These are phyloP conservation scores for Antennarius maculatus DNA, from an alignment of 2,797 vertebrate species.

Conservation along the genomic window DNA sequence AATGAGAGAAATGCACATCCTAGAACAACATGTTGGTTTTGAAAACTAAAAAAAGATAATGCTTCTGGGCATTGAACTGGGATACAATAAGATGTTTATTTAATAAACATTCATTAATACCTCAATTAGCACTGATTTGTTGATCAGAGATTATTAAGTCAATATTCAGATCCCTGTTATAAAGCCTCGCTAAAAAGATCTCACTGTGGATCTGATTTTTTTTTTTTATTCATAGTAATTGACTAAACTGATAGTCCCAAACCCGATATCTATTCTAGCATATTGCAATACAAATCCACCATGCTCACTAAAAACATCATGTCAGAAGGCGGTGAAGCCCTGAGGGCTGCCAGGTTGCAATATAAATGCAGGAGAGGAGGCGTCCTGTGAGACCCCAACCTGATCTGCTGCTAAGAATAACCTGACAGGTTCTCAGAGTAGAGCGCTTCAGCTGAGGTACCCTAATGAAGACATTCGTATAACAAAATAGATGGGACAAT, in stretches of 20 bases:
- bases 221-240: conserved; percentile 12
- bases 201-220: conserved; percentile 7
- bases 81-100: conserved; percentile 29
- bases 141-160: conserved; percentile 37
- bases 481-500: conserved; percentile 35
- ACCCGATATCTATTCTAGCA: too few relatives aligned
- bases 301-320: neutral
- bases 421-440: conserved; percentile 63
- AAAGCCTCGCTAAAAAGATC: conserved; percentile 26
- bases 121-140: conserved; percentile 20
- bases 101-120: conserved; percentile 29
- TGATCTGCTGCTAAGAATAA: conserved; percentile 73
- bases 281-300: neutral
- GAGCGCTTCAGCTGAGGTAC: conserved; percentile 44
- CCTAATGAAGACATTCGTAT: conserved; percentile 61
- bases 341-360: conserved; percentile 38
- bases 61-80: neutral
- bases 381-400: conserved; percentile 51
- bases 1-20: conserved; percentile 14
- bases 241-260: conserved; percentile 9
- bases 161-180: conserved; percentile 42
- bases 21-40: conserved; percentile 13
- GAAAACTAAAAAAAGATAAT: too few relatives aligned
- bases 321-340: conserved; percentile 23
- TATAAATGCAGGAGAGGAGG: conserved; percentile 47